Base-by-base conservation (phyloP, 2,888 invertebrate genomes). In the Volucella bombylans region DNA sequence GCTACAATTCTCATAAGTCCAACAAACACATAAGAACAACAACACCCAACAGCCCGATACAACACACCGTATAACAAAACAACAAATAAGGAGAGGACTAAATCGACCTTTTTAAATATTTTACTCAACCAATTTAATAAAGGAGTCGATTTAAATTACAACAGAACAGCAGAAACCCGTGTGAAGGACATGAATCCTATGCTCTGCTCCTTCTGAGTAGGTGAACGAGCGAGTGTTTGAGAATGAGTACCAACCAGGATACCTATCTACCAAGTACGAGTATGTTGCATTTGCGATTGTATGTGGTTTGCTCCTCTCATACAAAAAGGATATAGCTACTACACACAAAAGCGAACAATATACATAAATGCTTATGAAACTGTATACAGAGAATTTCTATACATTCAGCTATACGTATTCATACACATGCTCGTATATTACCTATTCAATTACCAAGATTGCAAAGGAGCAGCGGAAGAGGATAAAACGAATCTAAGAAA, bases 91-190 rank as follows among this genome's bases (percentile, higher is more conserved):
- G 52, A 79, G 72, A 61, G 79, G 79, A 72, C 79, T 67, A 79
- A 72, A 79, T 72, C 79, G 72, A 79, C 79, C 79, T 79, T 72
- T 79, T 79, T 72, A 79, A 79, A 79, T 72, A 72, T 72, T 79
- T 79, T 79, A 79, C 79, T 79, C 79, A 79, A 79, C 65, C 79
- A 79, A 79, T 79, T 79, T 79, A 79, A 79, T 79, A 67, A 79
- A 79, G 61, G 79, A 79, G 79, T 67, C 79, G 79, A 72, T 72
- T 79, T 79, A 79, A 79, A 79, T 72, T 79, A 79, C 79, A 72
- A 78, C 71, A 65, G 31, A 31, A 31, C 31, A 71, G 65, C 59
- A 23, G 64, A 59, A 78, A 54, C 61, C 62, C 71, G 71, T 71
- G 71, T 65, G 65, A 71, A 78, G 78, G 71, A 65, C 57, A 67